Percentiles rank a stretch among this genome's conserved stretches.
Evolutionary conservation across 2,113 vertebrate genomes (phyloP).

Genomic region (Phainopepla nitens): DNA sequence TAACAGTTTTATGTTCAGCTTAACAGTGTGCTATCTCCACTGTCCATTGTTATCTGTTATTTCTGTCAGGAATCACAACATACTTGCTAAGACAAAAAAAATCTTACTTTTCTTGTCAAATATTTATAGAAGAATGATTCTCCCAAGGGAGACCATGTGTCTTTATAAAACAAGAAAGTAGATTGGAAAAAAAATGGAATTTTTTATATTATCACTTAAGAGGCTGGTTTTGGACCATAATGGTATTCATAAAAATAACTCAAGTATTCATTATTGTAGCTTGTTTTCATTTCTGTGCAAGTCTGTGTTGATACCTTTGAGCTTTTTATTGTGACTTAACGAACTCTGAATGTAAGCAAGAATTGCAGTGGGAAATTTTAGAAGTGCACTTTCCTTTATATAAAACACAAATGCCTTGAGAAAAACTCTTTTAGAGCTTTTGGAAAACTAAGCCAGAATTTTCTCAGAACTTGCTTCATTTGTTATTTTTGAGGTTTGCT

Average conservation of each 20-base stretch:
- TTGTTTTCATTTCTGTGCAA: background rate
- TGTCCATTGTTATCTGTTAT: background rate
- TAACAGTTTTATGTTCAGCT: background rate
- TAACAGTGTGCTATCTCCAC: background rate
- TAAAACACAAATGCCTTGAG: background rate
- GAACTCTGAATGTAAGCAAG: background rate
- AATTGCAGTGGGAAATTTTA: background rate
- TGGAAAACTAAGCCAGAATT: background rate
- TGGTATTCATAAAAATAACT: background rate
- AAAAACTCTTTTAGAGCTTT: background rate
- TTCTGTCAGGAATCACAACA: background rate
- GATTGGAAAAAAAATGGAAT: background rate
- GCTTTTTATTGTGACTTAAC: background rate
- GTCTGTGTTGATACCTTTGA: background rate
- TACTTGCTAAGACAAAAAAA: background rate
- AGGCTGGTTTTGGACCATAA: background rate
- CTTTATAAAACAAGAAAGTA: background rate
- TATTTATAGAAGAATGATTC: background rate
- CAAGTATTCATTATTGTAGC: background rate
- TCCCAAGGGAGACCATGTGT: background rate
- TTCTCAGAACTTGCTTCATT: background rate
- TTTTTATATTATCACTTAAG: background rate
- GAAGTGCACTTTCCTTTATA: background rate
- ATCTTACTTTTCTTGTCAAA: background rate
- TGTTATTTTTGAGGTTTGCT: background rate